Base-by-base conservation (phyloP, 2,888 invertebrate genomes). In the Coronaproctus castanopsis region DNA sequence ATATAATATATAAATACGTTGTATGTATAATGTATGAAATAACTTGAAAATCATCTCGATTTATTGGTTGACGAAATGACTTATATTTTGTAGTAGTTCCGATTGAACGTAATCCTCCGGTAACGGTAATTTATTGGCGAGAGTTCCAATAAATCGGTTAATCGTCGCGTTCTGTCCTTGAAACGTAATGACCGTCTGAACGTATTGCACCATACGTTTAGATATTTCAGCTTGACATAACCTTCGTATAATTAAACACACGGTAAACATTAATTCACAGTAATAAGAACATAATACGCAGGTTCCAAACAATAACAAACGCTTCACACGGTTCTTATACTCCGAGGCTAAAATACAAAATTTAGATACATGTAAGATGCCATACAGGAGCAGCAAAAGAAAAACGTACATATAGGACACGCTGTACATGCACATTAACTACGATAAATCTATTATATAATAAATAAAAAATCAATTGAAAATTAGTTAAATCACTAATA, bases 161-260 rank as follows among this genome's bases (percentile, higher is more conserved):
- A 64, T 65, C n/a, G 64, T 65, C n/a, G 62, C 58, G 19, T 66
- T 65, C 21, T 63, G 57, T n/a, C 20, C 49, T 21, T 60, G 60
- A 19, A 60, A 24, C n/a, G 49, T 54, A 14, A 60, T 54, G 20
- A 60, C 24, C 1, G 53, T 57, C 57, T 74, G 69, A 52, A 76
- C 70, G 24, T 78, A 68, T 62, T 76, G 74, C 3, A 76, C 71
- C 19, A 75, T 73, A 59, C 75, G 71, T 65, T 78, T 77, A 1
- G 79, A 76, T 69, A 80, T 79, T 70, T 79, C 78, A 3, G 76
- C 74, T 68, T 78, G 77, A 65, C 78, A 78, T 55, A 79, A 68
- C 65, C 77, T 74, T 62, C 36, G 14, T 8, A 36, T 36, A 36
- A n/a, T n/a, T n/a, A n/a, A n/a, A n/a, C n/a, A n/a, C n/a, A n/a